phyloP scores from a whole-genome alignment of 2,797 vertebrate genomes.

The Oryzias sinensis region DNA sequence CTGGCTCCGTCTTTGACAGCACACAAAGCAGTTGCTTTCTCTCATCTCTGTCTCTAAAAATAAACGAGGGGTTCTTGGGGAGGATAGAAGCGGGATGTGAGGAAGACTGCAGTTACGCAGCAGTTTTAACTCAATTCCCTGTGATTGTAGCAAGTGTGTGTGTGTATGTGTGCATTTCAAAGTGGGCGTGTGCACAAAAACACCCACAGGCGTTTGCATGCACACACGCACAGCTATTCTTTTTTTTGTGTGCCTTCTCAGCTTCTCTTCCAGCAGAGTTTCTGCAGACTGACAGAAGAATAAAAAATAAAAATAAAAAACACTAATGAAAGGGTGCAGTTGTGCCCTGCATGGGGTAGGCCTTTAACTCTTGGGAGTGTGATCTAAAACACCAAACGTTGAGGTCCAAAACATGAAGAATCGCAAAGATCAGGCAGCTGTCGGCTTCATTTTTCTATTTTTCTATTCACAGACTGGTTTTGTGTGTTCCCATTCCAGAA shows the following conservation, averaged over 20 bases:
- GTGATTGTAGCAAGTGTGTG: conserved; percentile 14
- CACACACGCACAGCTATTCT: conserved; percentile 9
- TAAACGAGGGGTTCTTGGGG: conserved; percentile 56
- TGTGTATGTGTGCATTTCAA: conserved; percentile 18
- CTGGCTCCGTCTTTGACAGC: conserved; percentile 71
- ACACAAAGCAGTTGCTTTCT: conserved; percentile 70
- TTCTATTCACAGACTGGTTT: too few relatives aligned
- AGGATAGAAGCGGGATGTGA: conserved; percentile 17
- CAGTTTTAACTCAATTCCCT: conserved; percentile 55
- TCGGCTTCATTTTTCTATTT: too few relatives aligned
- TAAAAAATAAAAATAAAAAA: neutral
- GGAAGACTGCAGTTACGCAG: conserved; percentile 62
- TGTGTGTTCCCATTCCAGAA: too few relatives aligned
- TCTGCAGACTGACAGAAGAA: conserved; percentile 22
- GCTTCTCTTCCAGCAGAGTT: conserved; percentile 25
- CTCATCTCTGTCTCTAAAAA: conserved; percentile 77
- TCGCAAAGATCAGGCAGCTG: too few relatives aligned
- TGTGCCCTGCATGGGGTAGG: conserved; percentile 20
- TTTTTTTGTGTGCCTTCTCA: conserved; percentile 29
- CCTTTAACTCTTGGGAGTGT: neutral
- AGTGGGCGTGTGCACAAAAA: conserved; percentile 27
- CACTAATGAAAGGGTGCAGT: conserved; percentile 11
- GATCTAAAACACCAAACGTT: neutral
- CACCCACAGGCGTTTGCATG: conserved; percentile 20
- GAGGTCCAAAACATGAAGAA: too few relatives aligned